Evolutionary conservation across 2,113 vertebrate species (phyloP).

Genomic region (Peromyscus polionotus): DNA sequence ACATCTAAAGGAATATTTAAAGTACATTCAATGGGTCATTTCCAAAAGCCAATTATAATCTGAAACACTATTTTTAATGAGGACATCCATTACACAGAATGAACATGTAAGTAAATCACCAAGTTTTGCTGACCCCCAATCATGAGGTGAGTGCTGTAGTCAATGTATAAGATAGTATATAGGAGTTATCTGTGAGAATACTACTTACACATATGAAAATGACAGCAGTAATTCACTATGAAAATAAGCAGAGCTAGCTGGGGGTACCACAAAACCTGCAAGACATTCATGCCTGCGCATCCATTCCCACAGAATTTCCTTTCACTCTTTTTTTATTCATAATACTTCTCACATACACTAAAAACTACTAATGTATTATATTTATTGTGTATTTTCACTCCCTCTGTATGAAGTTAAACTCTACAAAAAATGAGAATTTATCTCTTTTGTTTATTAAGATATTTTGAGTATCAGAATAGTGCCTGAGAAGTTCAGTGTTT

Average conservation of each 20-base stretch:
- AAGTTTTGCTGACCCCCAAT: not conserved
- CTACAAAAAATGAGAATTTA: not conserved
- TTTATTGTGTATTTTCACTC: conserved; percentile 6
- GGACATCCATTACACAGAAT: not conserved
- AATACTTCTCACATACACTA: not conserved
- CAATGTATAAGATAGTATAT: not conserved
- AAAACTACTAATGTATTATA: not conserved
- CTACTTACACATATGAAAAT: not conserved
- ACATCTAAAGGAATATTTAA: conserved; percentile 16
- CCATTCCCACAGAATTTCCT: not conserved
- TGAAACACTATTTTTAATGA: conserved; percentile 37
- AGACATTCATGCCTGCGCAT: accelerated
- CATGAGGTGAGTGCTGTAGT: not conserved
- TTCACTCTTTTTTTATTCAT: not conserved
- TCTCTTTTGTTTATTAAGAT: not conserved
- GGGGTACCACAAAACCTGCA: not conserved
- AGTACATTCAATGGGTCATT: not conserved
- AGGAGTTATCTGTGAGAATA: not conserved
- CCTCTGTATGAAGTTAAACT: not conserved
- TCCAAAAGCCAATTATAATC: conserved; percentile 48
- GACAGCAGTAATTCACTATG: not conserved
- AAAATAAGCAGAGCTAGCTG: not conserved
- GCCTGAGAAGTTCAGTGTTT: not conserved
- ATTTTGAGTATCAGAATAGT: not conserved
- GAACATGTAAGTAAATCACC: not conserved